A percentile compares a stretch with the other conserved stretches of the same genome.
phyloP scores from a whole-genome alignment of 2,888 invertebrate genomes.

The Ectobius pallidus region DNA sequence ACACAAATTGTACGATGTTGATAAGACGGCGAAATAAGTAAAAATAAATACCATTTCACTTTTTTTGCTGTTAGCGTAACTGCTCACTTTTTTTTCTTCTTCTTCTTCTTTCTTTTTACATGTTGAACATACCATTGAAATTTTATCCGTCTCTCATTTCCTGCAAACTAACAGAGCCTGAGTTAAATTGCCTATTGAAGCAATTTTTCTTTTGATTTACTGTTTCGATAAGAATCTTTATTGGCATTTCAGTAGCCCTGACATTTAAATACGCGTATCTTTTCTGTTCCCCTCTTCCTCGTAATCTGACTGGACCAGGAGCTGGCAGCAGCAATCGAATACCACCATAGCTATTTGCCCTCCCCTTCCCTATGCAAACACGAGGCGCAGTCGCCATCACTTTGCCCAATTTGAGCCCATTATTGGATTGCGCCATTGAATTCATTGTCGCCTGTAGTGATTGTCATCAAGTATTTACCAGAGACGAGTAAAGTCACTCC shows the following conservation, averaged over 20 bases:
- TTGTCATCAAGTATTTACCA: not conserved
- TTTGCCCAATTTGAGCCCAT: conserved; percentile 4
- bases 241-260: not conserved
- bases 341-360: not conserved
- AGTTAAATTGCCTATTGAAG: too few species aligned
- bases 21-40: too few species aligned
- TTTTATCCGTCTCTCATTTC: too few species aligned
- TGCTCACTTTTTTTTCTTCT: too few species aligned
- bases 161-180: too few species aligned
- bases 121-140: too few species aligned
- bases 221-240: too few species aligned
- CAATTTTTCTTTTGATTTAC: too few species aligned
- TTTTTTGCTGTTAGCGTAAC: too few species aligned
- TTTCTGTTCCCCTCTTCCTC: not conserved
- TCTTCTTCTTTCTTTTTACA: too few species aligned
- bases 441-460: not conserved
- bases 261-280: not conserved
- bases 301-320: not conserved
- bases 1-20: too few species aligned
- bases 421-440: not conserved
- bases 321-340: not conserved
- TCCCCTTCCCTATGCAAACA: not conserved
- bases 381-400: not conserved
- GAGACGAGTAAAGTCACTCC: not conserved
- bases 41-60: too few species aligned